Evolutionary conservation across 2,113 vertebrate species (phyloP).

Genomic region (Ramphastos sulfuratus): DNA sequence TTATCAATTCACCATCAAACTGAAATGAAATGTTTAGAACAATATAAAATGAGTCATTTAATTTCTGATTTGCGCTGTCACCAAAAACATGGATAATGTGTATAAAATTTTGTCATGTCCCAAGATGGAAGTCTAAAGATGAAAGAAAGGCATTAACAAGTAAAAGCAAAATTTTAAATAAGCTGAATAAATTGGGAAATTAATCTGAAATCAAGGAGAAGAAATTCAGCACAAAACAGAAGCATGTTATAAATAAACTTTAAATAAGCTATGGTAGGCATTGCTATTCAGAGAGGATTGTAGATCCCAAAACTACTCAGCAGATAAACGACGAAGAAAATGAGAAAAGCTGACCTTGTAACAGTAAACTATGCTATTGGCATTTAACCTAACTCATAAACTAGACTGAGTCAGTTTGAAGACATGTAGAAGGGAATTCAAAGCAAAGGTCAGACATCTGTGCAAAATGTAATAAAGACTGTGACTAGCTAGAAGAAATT

Average conservation of each 20-base stretch:
- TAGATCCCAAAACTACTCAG: neutral
- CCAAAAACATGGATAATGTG: neutral
- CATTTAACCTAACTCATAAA: constrained; percentile 47
- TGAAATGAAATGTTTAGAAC: neutral
- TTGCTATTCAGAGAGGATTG: neutral
- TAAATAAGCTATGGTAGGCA: neutral
- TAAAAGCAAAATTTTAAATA: neutral
- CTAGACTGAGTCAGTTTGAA: constrained; percentile 19
- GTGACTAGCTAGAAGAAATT: neutral
- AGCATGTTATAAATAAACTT: neutral
- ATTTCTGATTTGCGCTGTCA: neutral
- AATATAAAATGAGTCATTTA: neutral
- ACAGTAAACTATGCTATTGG: neutral
- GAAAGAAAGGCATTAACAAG: neutral
- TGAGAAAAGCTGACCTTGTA: constrained; percentile 33
- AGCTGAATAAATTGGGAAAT: neutral
- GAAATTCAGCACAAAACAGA: neutral
- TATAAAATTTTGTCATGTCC: neutral
- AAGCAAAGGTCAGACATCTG: constrained; percentile 2
- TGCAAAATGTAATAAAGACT: constrained; percentile 16
- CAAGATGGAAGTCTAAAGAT: neutral
- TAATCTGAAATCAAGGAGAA: neutral
- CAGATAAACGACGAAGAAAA: neutral
- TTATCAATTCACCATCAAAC: neutral
- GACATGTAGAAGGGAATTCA: constrained; percentile 1